Evolutionary conservation across 2,888 invertebrate species (phyloP).

Genomic region (Phorcus lineatus): DNA sequence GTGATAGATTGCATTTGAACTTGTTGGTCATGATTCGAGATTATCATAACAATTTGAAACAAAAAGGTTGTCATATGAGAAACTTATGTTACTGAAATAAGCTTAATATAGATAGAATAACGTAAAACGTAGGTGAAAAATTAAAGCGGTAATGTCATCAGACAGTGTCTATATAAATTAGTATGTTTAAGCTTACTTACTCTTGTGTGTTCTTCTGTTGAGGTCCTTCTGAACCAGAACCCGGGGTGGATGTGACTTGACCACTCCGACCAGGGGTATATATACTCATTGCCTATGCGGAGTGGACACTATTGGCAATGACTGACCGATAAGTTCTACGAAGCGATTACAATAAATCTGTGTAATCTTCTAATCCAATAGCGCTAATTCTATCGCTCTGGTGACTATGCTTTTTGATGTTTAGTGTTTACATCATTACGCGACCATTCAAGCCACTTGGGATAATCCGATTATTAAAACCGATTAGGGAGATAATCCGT

Average conservation of each 20-base stretch:
- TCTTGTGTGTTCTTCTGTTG: not conserved
- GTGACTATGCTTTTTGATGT: not conserved
- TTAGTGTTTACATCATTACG: not conserved
- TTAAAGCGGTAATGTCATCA: no score
- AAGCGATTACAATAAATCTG: not conserved
- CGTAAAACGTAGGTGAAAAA: no score
- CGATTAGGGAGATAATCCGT: not conserved
- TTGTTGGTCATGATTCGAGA: no score
- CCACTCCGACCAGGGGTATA: slow-evolving; percentile 8
- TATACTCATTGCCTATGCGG: slow-evolving; percentile 25
- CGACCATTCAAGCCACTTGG: not conserved
- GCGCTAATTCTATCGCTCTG: not conserved
- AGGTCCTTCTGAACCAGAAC: not conserved
- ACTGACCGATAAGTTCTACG: no score
- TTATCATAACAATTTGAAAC: no score
- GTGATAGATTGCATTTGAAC: no score
- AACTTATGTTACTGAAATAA: no score
- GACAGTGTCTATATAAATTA: no score
- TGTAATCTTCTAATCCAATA: not conserved
- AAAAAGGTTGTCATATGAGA: no score
- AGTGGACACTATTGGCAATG: slow-evolving; percentile 13
- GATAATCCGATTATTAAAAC: not conserved
- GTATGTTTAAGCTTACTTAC: no score
- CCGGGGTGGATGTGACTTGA: not conserved
- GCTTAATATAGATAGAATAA: no score